These are phyloP conservation scores for Proteles cristata DNA, from an alignment of 2,113 vertebrate genomes.

Conservation along the genomic window DNA sequence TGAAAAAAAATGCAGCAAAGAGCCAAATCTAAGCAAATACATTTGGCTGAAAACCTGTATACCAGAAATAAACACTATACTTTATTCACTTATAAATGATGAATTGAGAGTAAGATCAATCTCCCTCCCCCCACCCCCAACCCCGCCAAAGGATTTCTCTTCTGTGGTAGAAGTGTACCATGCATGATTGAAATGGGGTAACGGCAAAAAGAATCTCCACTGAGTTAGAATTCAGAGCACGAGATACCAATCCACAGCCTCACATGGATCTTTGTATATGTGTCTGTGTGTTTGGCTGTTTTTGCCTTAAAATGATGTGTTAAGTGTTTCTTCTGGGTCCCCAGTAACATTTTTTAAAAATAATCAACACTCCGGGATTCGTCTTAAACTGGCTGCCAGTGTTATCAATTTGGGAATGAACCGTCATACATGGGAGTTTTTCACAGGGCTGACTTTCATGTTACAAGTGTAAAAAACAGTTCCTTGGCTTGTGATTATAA, in stretches of 20 bases:
- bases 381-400: conserved; percentile 15
- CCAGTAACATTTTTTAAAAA: conserved; percentile 26
- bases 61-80: conserved; percentile 77
- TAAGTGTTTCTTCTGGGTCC: neutral
- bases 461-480: conserved; percentile 26
- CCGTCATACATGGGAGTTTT: neutral
- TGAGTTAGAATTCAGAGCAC: neutral
- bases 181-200: neutral
- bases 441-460: neutral
- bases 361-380: conserved; percentile 14
- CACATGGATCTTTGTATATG: neutral
- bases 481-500: conserved; percentile 33
- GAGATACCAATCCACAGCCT: neutral
- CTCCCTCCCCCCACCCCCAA: neutral
- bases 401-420: neutral
- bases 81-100: conserved; percentile 76
- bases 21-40: conserved; percentile 71
- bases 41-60: conserved; percentile 50
- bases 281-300: neutral
- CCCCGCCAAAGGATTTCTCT: neutral
- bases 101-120: conserved; percentile 57
- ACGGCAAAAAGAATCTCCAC: neutral
- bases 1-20: conserved; percentile 60
- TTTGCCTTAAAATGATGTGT: conserved; percentile 13
- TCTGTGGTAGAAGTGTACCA: neutral